Conservation (phyloP, 2,888 invertebrate species). For the Drosophila pseudotakahashii region DNA sequence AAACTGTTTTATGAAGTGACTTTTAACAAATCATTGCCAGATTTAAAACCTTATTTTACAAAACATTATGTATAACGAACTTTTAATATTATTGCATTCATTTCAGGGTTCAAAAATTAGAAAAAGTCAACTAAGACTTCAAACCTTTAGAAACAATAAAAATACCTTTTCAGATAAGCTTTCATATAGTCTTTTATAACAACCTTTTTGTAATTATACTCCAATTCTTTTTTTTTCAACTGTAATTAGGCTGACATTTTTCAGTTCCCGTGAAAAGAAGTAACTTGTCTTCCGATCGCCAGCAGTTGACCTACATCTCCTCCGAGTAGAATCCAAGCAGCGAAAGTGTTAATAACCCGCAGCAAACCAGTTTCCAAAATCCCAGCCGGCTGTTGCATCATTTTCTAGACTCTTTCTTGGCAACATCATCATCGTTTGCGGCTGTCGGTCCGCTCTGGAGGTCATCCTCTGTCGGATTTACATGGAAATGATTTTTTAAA, state of each 20-base stretch:
- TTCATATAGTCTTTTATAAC: too few relatives aligned
- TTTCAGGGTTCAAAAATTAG: too few relatives aligned
- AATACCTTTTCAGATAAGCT: too few relatives aligned
- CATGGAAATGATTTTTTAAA: slow-evolving; percentile 71
- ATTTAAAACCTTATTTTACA: too few relatives aligned
- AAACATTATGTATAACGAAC: too few relatives aligned
- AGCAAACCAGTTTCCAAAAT: slow-evolving; percentile 66
- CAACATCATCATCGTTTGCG: slow-evolving; percentile 24
- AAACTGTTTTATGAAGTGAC: too few relatives aligned
- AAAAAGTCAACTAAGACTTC: too few relatives aligned
- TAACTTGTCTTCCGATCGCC: slow-evolving; percentile 21
- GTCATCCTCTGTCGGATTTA: slow-evolving; percentile 70
- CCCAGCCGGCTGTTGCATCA: slow-evolving; percentile 61
- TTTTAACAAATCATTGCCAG: too few relatives aligned
- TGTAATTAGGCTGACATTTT: background rate
- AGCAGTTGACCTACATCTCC: slow-evolving; percentile 67
- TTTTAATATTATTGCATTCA: too few relatives aligned
- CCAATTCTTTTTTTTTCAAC: background rate
- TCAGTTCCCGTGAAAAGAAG: background rate
- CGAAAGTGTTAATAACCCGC: slow-evolving; percentile 76
- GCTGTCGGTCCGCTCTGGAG: slow-evolving; percentile 55
- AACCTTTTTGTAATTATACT: too few relatives aligned
- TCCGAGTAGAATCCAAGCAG: slow-evolving; percentile 64
- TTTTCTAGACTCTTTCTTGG: slow-evolving; percentile 69
- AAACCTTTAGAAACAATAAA: too few relatives aligned